phyloP scores from a whole-genome alignment of 2,113 vertebrate genomes.

The Setophaga petechia region DNA sequence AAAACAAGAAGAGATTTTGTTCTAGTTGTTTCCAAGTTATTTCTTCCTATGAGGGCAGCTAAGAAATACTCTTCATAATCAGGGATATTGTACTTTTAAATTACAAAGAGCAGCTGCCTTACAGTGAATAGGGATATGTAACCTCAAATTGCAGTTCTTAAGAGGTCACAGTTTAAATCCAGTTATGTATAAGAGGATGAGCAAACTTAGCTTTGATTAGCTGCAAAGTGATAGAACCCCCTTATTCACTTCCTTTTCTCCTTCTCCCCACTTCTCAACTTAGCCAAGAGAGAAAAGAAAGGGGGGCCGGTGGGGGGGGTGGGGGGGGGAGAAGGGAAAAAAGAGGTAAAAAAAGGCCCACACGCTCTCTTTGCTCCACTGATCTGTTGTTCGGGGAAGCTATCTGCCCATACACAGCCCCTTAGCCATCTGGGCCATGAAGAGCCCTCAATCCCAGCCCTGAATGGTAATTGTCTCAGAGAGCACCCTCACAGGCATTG shows the following conservation, averaged over 20 bases:
- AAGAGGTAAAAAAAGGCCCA: neutral
- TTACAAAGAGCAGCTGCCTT: conserved; percentile 21
- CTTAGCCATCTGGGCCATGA: conserved; percentile 69
- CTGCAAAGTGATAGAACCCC: neutral
- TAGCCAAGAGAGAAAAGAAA: neutral
- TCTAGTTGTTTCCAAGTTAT: neutral
- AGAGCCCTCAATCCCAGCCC: conserved; percentile 63
- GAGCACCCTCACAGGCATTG: conserved; percentile 78
- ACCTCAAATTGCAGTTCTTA: neutral
- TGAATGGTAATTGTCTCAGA: conserved; percentile 79
- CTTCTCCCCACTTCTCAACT: neutral
- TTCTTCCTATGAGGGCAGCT: neutral
- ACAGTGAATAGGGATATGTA: neutral
- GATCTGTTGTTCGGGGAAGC: conserved; percentile 45
- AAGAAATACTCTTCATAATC: conserved; percentile 19
- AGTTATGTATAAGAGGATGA: neutral
- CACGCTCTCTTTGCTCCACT: conserved; percentile 38
- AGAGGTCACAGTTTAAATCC: conserved; percentile 49
- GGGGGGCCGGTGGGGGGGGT: rapidly evolving
- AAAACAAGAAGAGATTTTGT: neutral
- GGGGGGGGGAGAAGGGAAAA: rapidly evolving
- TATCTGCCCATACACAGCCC: conserved; percentile 37
- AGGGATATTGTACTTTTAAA: conserved; percentile 31
- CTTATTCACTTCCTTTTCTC: neutral
- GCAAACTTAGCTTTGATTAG: conserved; percentile 32